A percentile compares a stretch with the other conserved stretches of the same genome.
Evolutionary conservation across 2,113 vertebrate genomes (phyloP).

Genomic region (Numida meleagris): DNA sequence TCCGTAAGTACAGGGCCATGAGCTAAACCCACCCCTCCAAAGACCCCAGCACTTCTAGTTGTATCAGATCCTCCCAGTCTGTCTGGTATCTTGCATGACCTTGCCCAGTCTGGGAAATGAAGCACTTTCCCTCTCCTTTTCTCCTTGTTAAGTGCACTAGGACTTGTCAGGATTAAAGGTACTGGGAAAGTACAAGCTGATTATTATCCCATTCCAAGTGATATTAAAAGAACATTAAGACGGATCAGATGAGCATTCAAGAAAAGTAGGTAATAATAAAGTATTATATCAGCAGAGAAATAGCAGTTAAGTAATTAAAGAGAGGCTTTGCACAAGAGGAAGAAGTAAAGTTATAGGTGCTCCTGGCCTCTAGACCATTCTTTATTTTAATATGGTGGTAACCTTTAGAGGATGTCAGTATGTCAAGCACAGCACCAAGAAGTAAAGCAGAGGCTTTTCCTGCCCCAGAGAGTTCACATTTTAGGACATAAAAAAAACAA

Average conservation of each 20-base stretch:
- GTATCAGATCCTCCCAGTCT: neutral
- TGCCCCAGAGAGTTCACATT: neutral
- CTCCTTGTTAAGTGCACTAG: neutral
- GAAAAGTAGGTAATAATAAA: constrained; percentile 54
- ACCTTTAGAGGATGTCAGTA: constrained; percentile 11
- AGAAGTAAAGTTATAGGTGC: constrained; percentile 8
- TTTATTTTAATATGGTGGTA: constrained; percentile 37
- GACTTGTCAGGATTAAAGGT: constrained; percentile 40
- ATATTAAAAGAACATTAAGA: constrained; percentile 57
- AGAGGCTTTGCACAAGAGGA: neutral
- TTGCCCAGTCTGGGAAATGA: constrained; percentile 10
- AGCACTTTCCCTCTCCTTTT: neutral
- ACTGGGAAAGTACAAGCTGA: constrained; percentile 27
- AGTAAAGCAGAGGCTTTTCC: neutral
- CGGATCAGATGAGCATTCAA: neutral
- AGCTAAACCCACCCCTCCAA: neutral
- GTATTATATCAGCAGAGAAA: constrained; percentile 11
- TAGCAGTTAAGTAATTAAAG: constrained; percentile 39
- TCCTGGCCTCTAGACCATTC: constrained; percentile 10
- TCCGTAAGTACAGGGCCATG: neutral
- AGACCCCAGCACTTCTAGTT: neutral
- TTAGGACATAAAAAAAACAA: neutral
- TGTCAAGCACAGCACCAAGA: neutral
- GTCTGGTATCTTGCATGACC: neutral
- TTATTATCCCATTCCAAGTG: constrained; percentile 30